These are phyloP conservation scores for Penaeus indicus DNA, from an alignment of 1,140 invertebrate species.

Conservation along the genomic window DNA sequence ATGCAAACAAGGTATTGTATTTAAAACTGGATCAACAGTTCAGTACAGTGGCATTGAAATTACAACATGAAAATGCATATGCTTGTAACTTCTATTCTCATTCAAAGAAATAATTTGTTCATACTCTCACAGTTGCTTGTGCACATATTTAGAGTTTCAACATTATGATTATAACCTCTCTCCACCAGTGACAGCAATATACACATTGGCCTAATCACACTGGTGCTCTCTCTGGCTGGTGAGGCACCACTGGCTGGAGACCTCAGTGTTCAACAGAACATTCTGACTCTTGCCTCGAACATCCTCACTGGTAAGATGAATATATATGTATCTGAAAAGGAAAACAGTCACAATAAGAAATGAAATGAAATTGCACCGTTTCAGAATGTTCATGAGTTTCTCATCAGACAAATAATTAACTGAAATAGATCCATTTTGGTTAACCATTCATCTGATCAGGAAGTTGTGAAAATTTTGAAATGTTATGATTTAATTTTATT, in stretches of 20 bases:
- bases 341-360: neutral
- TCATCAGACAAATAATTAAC: no score
- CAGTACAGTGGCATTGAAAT: neutral
- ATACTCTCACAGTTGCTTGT: neutral
- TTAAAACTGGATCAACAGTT: neutral
- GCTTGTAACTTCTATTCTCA: no score
- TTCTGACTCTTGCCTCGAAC: conserved; percentile 77
- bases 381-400: no score
- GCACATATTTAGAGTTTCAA: neutral
- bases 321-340: neutral
- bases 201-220: conserved; percentile 71
- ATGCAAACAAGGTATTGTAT: conserved; percentile 47
- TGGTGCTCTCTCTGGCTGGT: conserved; percentile 74
- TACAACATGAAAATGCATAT: no score
- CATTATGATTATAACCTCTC: neutral
- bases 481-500: no score
- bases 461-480: no score
- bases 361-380: no score
- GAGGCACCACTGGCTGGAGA: conserved; percentile 77
- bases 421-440: no score
- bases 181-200: conserved; percentile 53
- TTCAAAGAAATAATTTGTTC: no score
- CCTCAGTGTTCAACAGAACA: conserved; percentile 76
- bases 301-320: conserved; percentile 74
- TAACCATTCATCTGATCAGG: no score